Conservation (phyloP, 2,888 invertebrate genomes). For the Agriopis aurantiaria region DNA sequence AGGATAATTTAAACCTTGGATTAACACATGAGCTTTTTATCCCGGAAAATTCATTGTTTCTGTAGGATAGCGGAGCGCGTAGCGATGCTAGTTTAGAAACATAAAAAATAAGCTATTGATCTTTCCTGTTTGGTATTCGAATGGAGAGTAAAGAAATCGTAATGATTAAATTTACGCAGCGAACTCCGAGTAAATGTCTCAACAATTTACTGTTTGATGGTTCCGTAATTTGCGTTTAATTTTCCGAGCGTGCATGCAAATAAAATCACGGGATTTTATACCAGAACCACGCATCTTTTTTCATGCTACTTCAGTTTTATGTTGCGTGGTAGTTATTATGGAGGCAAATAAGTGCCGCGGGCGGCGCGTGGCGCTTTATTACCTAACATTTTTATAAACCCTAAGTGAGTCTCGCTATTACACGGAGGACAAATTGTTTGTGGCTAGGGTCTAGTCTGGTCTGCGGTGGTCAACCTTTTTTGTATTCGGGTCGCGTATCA, state of each 20-base stretch:
- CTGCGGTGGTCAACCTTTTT: constrained; percentile 15
- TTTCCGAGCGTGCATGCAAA: background rate
- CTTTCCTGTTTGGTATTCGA: background rate
- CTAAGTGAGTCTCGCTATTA: constrained; percentile 46
- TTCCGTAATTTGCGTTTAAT: background rate
- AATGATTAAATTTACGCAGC: too few relatives aligned
- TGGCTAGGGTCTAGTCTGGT: constrained; percentile 33
- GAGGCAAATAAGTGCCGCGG: constrained; percentile 41
- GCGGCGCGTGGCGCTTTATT: constrained; percentile 39
- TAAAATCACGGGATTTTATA: constrained; percentile 2
- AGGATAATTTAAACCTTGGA: too few relatives aligned
- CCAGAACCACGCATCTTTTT: constrained; percentile 6
- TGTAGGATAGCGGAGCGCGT: too few relatives aligned
- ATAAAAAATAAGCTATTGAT: background rate
- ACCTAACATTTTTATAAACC: constrained; percentile 46
- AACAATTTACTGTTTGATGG: background rate
- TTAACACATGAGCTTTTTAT: too few relatives aligned
- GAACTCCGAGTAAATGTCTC: too few relatives aligned
- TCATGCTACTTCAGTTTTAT: background rate
- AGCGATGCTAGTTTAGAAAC: too few relatives aligned
- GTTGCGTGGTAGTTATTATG: constrained; percentile 14
- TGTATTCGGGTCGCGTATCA: constrained; percentile 9
- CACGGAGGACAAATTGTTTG: constrained; percentile 38
- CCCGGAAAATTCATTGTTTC: too few relatives aligned
- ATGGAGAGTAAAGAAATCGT: background rate